Conservation (phyloP, 2,797 vertebrate species). For the Microchirus variegatus region DNA sequence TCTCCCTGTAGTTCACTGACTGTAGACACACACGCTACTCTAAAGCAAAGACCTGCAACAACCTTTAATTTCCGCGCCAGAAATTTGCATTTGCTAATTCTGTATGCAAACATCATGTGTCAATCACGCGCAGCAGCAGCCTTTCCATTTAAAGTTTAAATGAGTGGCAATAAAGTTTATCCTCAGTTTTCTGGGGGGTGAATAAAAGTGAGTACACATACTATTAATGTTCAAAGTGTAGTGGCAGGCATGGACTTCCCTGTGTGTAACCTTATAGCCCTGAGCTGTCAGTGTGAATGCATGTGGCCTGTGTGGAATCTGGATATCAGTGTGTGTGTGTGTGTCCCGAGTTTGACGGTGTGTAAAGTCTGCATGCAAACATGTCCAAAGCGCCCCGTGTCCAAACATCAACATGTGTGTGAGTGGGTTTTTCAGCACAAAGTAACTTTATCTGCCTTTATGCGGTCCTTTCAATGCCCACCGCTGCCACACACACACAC, state of each 20-base stretch:
- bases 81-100: slow-evolving; percentile 53
- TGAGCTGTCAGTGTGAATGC: slow-evolving; percentile 60
- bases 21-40: slow-evolving; percentile 21
- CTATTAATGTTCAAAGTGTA: slow-evolving; percentile 59
- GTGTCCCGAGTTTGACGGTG: slow-evolving; percentile 33
- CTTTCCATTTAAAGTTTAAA: slow-evolving; percentile 33
- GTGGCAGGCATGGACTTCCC: slow-evolving; percentile 38
- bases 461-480: slow-evolving; percentile 60
- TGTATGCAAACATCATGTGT: slow-evolving; percentile 42
- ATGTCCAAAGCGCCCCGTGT: slow-evolving; percentile 35
- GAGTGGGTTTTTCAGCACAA: slow-evolving; percentile 50
- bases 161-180: slow-evolving; percentile 32
- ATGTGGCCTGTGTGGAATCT: slow-evolving; percentile 63
- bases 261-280: slow-evolving; percentile 63
- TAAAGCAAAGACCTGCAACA: slow-evolving; percentile 37
- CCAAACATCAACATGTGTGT: slow-evolving; percentile 32
- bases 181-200: slow-evolving; percentile 35
- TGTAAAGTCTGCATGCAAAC: slow-evolving; percentile 36
- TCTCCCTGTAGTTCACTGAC: slow-evolving; percentile 9
- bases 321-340: slow-evolving; percentile 60
- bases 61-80: slow-evolving; percentile 25
- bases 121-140: slow-evolving; percentile 20
- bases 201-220: slow-evolving; percentile 53
- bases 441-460: slow-evolving; percentile 57
- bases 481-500: slow-evolving; percentile 8